Evolutionary conservation across 2,888 invertebrate species (phyloP).

Genomic region (Belgica antarctica): DNA sequence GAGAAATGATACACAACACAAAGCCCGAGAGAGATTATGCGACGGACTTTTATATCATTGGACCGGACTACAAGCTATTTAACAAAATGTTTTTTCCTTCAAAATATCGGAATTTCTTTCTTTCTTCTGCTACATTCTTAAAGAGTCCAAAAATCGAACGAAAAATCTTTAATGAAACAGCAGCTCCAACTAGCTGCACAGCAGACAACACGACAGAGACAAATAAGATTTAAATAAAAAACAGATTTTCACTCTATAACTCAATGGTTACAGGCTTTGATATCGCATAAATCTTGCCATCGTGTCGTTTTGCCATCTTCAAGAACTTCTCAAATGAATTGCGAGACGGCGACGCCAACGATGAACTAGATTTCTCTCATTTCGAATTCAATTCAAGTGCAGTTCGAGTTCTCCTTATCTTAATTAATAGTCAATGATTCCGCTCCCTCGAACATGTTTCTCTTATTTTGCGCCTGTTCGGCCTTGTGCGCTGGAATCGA

Average conservation of each 20-base stretch:
- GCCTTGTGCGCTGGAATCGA: slow-evolving; percentile 7
- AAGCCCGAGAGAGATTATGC: not conserved
- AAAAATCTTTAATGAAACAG: slow-evolving; percentile 1
- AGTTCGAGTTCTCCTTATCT: slow-evolving; percentile 21
- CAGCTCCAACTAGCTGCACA: not conserved
- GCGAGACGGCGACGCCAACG: slow-evolving; percentile 10
- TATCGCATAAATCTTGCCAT: slow-evolving; percentile 38
- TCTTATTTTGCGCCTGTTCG: not conserved
- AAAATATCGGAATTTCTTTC: not conserved
- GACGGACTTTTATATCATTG: not conserved
- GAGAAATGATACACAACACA: not conserved
- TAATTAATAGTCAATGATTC: slow-evolving; percentile 36
- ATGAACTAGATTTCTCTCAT: slow-evolving; percentile 12
- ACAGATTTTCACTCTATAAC: slow-evolving; percentile 42
- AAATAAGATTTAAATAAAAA: slow-evolving; percentile 40
- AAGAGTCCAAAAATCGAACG: not conserved
- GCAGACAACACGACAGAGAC: slow-evolving; percentile 8
- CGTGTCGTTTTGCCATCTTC: not conserved
- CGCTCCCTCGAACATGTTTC: not conserved
- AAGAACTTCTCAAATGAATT: slow-evolving; percentile 18
- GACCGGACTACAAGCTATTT: not conserved
- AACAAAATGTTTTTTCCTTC: slow-evolving; percentile 3
- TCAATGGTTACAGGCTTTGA: slow-evolving; percentile 31
- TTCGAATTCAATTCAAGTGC: slow-evolving; percentile 36
- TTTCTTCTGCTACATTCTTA: not conserved